Conservation (phyloP, 2,888 invertebrate genomes). For the Agonopterix alstromeriana region DNA sequence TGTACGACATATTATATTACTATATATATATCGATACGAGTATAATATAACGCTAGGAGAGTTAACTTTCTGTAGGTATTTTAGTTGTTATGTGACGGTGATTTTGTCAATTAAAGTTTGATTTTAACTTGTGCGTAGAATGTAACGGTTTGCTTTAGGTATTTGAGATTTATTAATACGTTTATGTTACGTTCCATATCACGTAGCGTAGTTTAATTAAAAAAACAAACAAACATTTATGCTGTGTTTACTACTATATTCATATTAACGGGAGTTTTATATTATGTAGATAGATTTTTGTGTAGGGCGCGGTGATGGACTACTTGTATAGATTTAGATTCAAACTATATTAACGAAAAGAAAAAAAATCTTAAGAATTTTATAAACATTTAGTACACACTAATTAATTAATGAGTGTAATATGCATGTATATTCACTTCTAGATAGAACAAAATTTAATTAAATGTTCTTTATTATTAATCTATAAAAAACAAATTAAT, state of each 20-base stretch:
- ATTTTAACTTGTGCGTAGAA: slow-evolving; percentile 26
- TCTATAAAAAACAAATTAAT: slow-evolving; percentile 18
- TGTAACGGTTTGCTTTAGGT: slow-evolving; percentile 36
- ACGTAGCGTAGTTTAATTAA: slow-evolving; percentile 31
- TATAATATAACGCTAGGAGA: slow-evolving; percentile 1
- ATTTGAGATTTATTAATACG: slow-evolving; percentile 32
- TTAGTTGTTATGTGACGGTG: slow-evolving; percentile 43
- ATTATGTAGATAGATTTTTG: slow-evolving; percentile 46
- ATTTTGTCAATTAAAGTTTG: slow-evolving; percentile 64
- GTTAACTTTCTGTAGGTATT: slow-evolving; percentile 12
- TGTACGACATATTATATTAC: not conserved
- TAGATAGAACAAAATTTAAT: slow-evolving; percentile 57
- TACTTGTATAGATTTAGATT: slow-evolving; percentile 54
- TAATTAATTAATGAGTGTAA: slow-evolving; percentile 47
- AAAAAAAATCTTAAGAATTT: slow-evolving; percentile 48
- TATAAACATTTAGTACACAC: slow-evolving; percentile 61
- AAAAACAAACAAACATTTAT: slow-evolving; percentile 35
- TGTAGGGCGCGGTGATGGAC: slow-evolving; percentile 61
- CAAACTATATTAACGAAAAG: slow-evolving; percentile 43
- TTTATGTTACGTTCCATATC: slow-evolving; percentile 57
- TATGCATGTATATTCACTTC: slow-evolving; percentile 52
- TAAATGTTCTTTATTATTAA: slow-evolving; percentile 23
- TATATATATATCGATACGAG: not conserved
- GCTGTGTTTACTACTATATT: slow-evolving; percentile 53
- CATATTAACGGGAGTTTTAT: slow-evolving; percentile 43